phyloP scores from a whole-genome alignment of 2,797 vertebrate species.

The Karalla daura region DNA sequence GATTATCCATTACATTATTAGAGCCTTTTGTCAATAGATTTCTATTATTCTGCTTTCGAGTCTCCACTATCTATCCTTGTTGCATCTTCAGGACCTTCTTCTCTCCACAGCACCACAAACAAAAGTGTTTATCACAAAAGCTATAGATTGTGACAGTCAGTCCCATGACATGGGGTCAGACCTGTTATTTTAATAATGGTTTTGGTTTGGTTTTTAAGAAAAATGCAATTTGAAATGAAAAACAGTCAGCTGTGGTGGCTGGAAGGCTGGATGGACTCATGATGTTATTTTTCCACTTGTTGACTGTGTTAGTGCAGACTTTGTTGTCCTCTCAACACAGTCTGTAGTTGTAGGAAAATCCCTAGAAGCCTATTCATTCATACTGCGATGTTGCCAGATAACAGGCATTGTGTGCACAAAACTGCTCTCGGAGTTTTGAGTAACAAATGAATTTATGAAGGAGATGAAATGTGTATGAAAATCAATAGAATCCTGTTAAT shows the following conservation, averaged over 20 bases:
- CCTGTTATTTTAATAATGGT: no score
- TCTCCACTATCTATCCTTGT: conserved; percentile 1
- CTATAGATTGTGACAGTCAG: conserved; percentile 33
- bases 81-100: conserved; percentile 4
- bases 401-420: conserved; percentile 63
- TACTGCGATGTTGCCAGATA: conserved; percentile 52
- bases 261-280: neutral
- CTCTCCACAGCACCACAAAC: conserved; percentile 13
- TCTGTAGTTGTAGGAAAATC: conserved; percentile 60
- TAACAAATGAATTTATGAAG: conserved; percentile 39
- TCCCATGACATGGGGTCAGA: conserved; percentile 41
- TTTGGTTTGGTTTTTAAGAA: no score
- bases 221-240: no score
- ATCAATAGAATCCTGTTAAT: conserved; percentile 20
- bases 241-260: neutral
- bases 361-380: conserved; percentile 51
- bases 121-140: conserved; percentile 35
- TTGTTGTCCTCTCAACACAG: conserved; percentile 33
- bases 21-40: conserved; percentile 11
- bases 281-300: neutral
- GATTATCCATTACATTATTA: conserved; percentile 21
- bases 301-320: neutral
- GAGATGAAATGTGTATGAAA: conserved; percentile 26
- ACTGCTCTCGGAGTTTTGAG: conserved; percentile 23
- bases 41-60: neutral